These are phyloP conservation scores for Cebuella pygmaea DNA, from an alignment of 2,797 vertebrate genomes.

Conservation along the genomic window DNA sequence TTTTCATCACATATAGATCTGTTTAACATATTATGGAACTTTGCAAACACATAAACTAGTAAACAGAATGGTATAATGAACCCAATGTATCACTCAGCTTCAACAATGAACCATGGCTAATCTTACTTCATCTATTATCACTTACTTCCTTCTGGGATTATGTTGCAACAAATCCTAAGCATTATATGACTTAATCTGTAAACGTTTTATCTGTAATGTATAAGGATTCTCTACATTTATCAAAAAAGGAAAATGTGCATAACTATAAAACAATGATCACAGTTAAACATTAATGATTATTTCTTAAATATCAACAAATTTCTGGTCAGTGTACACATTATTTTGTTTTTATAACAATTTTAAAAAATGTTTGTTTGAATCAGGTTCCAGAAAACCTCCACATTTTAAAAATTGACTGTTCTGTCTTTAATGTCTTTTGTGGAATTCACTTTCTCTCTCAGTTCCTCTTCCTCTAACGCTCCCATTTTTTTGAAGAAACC, in stretches of 20 bases:
- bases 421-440: background rate
- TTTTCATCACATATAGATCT: background rate
- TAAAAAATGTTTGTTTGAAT: background rate
- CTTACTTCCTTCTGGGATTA: background rate
- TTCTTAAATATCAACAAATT: background rate
- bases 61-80: background rate
- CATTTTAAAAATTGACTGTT: background rate
- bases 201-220: background rate
- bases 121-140: background rate
- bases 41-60: background rate
- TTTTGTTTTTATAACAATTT: background rate
- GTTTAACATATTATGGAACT: background rate
- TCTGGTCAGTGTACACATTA: background rate
- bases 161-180: background rate
- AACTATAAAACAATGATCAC: background rate
- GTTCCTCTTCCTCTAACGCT: background rate
- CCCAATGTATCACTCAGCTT: background rate
- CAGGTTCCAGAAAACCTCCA: background rate
- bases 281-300: background rate
- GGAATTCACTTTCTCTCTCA: background rate
- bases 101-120: background rate
- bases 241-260: background rate
- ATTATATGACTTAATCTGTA: background rate
- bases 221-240: background rate
- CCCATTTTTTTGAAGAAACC: background rate